Base-by-base conservation (phyloP, 2,797 vertebrate genomes). In the Coccyzus lansbergi region DNA sequence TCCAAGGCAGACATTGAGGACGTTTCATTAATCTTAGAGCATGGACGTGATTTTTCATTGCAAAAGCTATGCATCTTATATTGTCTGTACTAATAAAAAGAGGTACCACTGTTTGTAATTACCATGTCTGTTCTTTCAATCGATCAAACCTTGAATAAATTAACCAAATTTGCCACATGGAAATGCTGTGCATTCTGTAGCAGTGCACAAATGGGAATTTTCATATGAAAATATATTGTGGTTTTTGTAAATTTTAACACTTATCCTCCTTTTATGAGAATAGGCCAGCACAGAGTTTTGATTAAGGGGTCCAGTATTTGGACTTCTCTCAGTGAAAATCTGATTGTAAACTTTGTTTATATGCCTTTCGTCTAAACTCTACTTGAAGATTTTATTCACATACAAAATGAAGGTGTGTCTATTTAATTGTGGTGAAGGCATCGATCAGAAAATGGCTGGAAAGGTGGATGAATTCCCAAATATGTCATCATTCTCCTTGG, bases 1-100 rank as follows among this genome's bases (percentile, higher is more conserved):
- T 93, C 88, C 40, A 69, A 91, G 91, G 95, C 93, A 96, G 92
- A 92, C 83, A 21, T 19, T 51, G 95, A 90, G 95, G 92, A 87
- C 29, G 20, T 86, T 91, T 78, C 86, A 34, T 94, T 94, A 83
- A 93, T 97, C 90, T 93, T 82, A 74, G 86, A 96, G 94, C 96
- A 95, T 95, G 93, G 91, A 90, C 62, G 22, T 84, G 94, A 91
- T 64, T 90, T 95, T 97, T 96, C 97, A 94, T 90, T 95, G 81
- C 79, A 90, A 93, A 97, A 88, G 79, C 97, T 98, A 98, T 98
- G 97, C 97, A 98, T 96, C 96, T 96, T 97, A 79, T 97, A 96
- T 94, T 93, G 93, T 92, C 95, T 87, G 91, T 94, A 91, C 70
- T 96, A 98, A 97, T 98, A 98, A 98, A 97, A 80, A 95, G 55